Evolutionary conservation across 1,140 invertebrate species (phyloP).

Genomic region (Hyles euphorbiae): DNA sequence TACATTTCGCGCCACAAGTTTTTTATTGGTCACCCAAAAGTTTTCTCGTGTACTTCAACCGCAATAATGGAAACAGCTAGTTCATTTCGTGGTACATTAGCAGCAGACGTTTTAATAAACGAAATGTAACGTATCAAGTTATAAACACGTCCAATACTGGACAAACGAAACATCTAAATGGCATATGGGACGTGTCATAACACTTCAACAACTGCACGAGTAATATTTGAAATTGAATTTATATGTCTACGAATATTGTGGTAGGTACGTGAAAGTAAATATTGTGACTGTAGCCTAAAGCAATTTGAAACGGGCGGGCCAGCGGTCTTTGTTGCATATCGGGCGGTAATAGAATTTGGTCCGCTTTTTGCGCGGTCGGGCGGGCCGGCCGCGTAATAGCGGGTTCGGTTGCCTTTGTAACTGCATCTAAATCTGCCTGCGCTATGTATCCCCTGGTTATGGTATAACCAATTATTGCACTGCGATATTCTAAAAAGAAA

Average conservation of each 20-base stretch:
- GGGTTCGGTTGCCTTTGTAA: slow-evolving; percentile 68
- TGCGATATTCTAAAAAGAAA: too few species aligned
- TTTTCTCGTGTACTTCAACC: too few species aligned
- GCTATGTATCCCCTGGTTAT: slow-evolving; percentile 44
- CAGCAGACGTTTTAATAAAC: too few species aligned
- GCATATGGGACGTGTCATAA: too few species aligned
- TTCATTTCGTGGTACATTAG: too few species aligned
- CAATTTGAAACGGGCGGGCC: slow-evolving; percentile 66
- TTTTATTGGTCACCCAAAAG: too few species aligned
- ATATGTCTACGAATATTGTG: slow-evolving; percentile 58
- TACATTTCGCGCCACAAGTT: slow-evolving; percentile 6
- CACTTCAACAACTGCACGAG: slow-evolving; percentile 12
- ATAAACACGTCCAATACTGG: too few species aligned
- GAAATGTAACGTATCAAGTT: too few species aligned
- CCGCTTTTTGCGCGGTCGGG: slow-evolving; percentile 67
- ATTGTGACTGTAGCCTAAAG: slow-evolving; percentile 69
- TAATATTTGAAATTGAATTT: slow-evolving; percentile 58
- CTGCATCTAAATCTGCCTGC: slow-evolving; percentile 63
- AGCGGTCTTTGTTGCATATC: slow-evolving; percentile 74
- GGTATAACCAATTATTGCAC: slow-evolving; percentile 34
- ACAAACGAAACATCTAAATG: too few species aligned
- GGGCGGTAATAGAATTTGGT: slow-evolving; percentile 73
- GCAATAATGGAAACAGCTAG: too few species aligned
- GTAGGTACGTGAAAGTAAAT: slow-evolving; percentile 57
- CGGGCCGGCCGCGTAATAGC: slow-evolving; percentile 54